Percentiles rank a stretch among this genome's conserved stretches.
phyloP scores from a whole-genome alignment of 2,888 invertebrate species.

The Papilio protenor region DNA sequence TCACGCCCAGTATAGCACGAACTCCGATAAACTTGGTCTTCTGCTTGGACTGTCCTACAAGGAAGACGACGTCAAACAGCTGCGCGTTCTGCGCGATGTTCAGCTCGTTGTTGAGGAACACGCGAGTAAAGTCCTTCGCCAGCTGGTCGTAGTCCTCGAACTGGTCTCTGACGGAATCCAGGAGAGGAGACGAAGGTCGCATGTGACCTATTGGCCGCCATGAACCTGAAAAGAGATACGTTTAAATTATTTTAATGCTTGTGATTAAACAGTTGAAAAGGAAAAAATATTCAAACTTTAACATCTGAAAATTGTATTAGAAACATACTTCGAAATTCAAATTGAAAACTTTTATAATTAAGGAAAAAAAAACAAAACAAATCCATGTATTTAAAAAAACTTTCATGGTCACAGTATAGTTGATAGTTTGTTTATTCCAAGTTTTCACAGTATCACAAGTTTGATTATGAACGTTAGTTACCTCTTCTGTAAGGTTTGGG shows the following conservation, averaged over 20 bases:
- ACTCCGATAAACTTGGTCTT: constrained; percentile 96
- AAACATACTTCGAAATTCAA: not conserved
- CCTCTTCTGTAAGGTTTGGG: constrained; percentile 96
- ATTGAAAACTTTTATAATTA: not conserved
- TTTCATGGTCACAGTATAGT: not conserved
- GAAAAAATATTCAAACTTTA: not conserved
- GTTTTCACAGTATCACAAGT: not conserved
- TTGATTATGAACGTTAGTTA: constrained; percentile 55
- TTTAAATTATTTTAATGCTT: not conserved
- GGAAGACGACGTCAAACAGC: constrained; percentile 95
- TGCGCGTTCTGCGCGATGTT: constrained; percentile 91
- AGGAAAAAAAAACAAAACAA: not conserved
- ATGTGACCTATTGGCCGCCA: constrained; percentile 98
- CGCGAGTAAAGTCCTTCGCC: constrained; percentile 95
- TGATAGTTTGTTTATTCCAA: not conserved
- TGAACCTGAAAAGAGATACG: constrained; percentile 84
- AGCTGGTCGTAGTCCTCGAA: constrained; percentile 97
- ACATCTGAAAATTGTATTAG: not conserved
- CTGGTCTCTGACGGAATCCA: constrained; percentile 96
- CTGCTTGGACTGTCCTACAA: constrained; percentile 96
- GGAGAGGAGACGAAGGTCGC: constrained; percentile 95
- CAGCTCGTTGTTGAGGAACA: constrained; percentile 93
- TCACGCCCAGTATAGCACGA: constrained; percentile 94
- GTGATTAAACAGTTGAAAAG: not conserved
- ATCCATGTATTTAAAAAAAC: constrained; percentile 12